Evolutionary conservation across 2,113 vertebrate genomes (phyloP).

Genomic region (Sceloporus undulatus): DNA sequence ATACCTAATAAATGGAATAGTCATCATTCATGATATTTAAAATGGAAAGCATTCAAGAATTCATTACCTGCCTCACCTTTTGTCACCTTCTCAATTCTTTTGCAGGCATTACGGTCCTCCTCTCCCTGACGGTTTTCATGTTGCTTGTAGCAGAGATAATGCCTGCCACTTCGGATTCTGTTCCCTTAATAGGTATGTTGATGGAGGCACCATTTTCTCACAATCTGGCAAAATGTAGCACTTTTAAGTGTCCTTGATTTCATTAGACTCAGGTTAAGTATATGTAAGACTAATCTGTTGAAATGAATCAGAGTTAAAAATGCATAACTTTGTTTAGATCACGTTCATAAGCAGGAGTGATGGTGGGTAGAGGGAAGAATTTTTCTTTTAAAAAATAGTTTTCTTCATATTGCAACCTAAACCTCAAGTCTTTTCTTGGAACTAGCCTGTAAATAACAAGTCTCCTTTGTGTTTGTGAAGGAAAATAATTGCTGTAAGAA

Average conservation of each 20-base stretch:
- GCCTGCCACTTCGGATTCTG: conserved; percentile 93
- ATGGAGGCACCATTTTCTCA: neutral
- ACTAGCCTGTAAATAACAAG: neutral
- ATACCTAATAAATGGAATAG: neutral
- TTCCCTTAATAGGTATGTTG: conserved; percentile 88
- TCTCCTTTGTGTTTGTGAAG: neutral
- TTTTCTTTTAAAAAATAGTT: neutral
- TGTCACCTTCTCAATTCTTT: conserved; percentile 39
- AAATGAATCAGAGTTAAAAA: neutral
- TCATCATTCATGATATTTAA: conserved; percentile 30
- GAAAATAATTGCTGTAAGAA: neutral
- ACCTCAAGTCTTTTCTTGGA: neutral
- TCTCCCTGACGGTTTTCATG: conserved; percentile 94
- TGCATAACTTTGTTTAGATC: neutral
- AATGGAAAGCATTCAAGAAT: conserved; percentile 23
- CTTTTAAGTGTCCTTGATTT: neutral
- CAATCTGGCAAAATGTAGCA: neutral
- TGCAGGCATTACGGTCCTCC: conserved; percentile 90
- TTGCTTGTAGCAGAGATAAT: conserved; percentile 93
- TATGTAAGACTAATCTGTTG: neutral
- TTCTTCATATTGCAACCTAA: neutral
- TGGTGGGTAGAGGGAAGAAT: neutral
- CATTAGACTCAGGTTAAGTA: neutral
- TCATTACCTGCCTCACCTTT: conserved; percentile 27
- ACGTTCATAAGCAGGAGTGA: neutral